phyloP scores from a whole-genome alignment of 2,797 vertebrate genomes.

The Phrynocephalus vlangalii region DNA sequence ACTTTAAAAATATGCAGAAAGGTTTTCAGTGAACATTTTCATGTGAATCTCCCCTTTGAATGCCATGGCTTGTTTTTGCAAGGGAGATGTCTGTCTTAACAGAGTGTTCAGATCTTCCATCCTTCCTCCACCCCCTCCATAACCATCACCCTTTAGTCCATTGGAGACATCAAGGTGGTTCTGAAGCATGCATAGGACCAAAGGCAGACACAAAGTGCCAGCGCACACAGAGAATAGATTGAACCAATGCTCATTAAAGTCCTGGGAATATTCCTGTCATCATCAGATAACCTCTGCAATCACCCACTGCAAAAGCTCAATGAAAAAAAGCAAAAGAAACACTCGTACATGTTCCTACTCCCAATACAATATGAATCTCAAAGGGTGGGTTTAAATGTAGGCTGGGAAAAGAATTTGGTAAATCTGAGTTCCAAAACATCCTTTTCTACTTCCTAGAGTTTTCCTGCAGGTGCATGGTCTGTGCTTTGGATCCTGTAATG shows the following conservation, averaged over 20 bases:
- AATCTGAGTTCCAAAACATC: background rate
- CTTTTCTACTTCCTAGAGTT: background rate
- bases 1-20: background rate
- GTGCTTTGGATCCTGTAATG: too few species aligned
- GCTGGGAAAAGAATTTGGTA: background rate
- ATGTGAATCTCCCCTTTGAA: background rate
- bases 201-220: background rate
- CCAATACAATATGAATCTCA: background rate
- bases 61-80: background rate
- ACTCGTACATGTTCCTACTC: background rate
- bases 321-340: background rate
- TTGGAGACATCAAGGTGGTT: slow-evolving; percentile 3
- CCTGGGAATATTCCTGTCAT: background rate
- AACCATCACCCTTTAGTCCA: background rate
- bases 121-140: too few species aligned
- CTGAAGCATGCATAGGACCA: background rate
- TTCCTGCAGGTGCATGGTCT: too few species aligned
- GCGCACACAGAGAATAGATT: background rate
- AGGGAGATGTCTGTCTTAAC: background rate
- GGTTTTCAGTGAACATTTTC: background rate
- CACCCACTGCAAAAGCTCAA: background rate
- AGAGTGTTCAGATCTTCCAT: background rate
- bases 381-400: background rate
- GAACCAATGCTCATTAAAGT: background rate
- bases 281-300: background rate